Base-by-base conservation (phyloP, 30 jellyfish, hydroid and myxozoan species). In the Hydra vulgaris region DNA sequence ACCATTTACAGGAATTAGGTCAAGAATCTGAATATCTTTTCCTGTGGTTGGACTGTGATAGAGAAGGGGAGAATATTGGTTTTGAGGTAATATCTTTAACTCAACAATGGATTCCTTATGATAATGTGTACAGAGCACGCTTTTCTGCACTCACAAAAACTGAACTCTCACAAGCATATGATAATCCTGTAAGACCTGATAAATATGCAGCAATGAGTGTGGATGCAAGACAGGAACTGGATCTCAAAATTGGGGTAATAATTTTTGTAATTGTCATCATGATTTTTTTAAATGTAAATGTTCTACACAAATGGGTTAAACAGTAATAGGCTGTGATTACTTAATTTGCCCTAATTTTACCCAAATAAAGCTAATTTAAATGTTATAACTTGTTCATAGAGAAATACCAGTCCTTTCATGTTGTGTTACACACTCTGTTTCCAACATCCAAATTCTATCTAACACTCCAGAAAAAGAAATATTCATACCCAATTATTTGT, bases 181-280 rank as follows among this genome's bases (percentile, higher is more conserved):
- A 78, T 3, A 78, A 78, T 78, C 85, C 85, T 54, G 78, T 53
- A 56, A 77, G 81, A 78, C 85, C 85, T 8, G 85, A 78, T 27
- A 78, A 53, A 23, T 78, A 78, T 66, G 85, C 85, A 19, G 85
- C 85, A 17, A 78, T 78, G 85, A 52, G 85, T 56, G 85, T 78
- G 15, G 85, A 78, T 56, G 85, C 85, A 19, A 54, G 85, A 54
- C 85, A 78, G 53, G 85, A 78, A 23, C 79, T 78, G 0, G 85
- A 78, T 56, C 79, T 78, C 22, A 78, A 78, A 78, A 78, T 78
- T 22, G 85, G 85, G 27, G 85, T 78, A 78, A 24, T 40, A 5
- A n/a, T n/a, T n/a, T n/a, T n/a, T n/a, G n/a, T n/a, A n/a, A n/a
- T n/a, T n/a, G n/a, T n/a, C n/a, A n/a, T n/a, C n/a, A n/a, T n/a